A percentile compares a stretch with the other conserved stretches of the same genome.
Conservation (phyloP, 1,140 invertebrate species). For the Papilio xuthus region DNA sequence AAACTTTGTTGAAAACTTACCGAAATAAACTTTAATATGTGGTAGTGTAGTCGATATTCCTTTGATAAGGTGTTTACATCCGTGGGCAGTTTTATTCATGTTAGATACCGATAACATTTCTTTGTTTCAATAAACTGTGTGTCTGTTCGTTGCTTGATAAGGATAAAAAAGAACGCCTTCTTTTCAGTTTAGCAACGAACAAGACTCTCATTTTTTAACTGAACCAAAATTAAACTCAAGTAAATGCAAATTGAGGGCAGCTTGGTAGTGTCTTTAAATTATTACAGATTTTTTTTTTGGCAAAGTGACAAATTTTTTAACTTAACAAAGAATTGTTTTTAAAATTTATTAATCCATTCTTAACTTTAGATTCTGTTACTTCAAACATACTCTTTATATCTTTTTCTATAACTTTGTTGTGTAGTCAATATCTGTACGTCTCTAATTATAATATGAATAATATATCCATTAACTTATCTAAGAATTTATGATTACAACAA, state of each 20-base stretch:
- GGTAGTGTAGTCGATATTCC: background rate
- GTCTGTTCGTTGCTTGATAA: slow-evolving; percentile 1
- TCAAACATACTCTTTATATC: too few relatives aligned
- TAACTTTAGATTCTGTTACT: too few relatives aligned
- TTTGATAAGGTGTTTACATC: background rate
- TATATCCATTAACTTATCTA: slow-evolving; percentile 16
- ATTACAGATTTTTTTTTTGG: background rate
- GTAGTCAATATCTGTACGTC: background rate
- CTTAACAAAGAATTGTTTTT: too few relatives aligned
- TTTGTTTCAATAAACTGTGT: background rate
- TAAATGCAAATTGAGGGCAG: too few relatives aligned
- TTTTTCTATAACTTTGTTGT: background rate
- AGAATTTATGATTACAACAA: background rate
- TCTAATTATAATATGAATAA: slow-evolving; percentile 7
- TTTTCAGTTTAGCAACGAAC: background rate
- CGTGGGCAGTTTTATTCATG: background rate
- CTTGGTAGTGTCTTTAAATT: too few relatives aligned
- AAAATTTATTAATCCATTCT: too few relatives aligned
- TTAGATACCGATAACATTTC: background rate
- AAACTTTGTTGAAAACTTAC: background rate
- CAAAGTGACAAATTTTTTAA: background rate
- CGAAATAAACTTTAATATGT: background rate
- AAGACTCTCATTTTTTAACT: background rate
- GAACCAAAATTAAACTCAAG: slow-evolving; percentile 1
- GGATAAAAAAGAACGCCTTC: background rate